Percentiles rank a stretch among this genome's conserved stretches.
Evolutionary conservation across 2,113 vertebrate species (phyloP).

Genomic region (Monopterus albus): DNA sequence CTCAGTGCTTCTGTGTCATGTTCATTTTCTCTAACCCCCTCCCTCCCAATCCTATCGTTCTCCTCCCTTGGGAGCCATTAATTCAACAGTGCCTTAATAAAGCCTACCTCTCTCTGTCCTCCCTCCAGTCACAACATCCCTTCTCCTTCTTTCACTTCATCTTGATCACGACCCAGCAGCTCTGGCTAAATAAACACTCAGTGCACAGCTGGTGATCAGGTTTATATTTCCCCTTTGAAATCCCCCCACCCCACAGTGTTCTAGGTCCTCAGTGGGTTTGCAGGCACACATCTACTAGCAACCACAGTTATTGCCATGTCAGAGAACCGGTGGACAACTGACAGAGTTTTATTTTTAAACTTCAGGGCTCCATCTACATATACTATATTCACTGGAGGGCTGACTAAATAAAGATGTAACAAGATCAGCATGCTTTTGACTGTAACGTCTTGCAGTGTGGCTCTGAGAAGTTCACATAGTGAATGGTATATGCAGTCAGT

Average conservation of each 20-base stretch:
- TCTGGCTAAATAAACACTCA: constrained; percentile 75
- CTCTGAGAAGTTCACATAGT: too few relatives aligned
- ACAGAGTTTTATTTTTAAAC: neutral
- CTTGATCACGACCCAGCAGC: constrained; percentile 43
- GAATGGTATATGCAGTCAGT: too few relatives aligned
- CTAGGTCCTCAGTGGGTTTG: neutral
- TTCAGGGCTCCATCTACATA: too few relatives aligned
- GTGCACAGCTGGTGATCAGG: constrained; percentile 68
- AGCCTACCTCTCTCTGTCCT: constrained; percentile 16
- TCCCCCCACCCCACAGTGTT: too few relatives aligned
- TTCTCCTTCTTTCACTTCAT: constrained; percentile 25
- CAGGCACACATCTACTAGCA: neutral
- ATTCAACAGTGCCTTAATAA: constrained; percentile 52
- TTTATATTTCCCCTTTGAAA: constrained; percentile 60
- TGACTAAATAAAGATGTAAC: too few relatives aligned
- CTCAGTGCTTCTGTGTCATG: constrained; percentile 2
- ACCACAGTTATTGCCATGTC: constrained; percentile 3
- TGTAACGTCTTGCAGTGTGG: too few relatives aligned
- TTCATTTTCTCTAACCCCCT: constrained; percentile 42
- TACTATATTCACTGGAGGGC: too few relatives aligned
- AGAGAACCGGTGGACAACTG: neutral
- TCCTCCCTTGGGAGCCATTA: constrained; percentile 58
- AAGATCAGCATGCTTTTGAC: too few relatives aligned
- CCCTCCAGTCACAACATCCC: constrained; percentile 51
- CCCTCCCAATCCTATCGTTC: constrained; percentile 1